phyloP scores from a whole-genome alignment of 2,113 vertebrate species.

The Zosterops japonicus region DNA sequence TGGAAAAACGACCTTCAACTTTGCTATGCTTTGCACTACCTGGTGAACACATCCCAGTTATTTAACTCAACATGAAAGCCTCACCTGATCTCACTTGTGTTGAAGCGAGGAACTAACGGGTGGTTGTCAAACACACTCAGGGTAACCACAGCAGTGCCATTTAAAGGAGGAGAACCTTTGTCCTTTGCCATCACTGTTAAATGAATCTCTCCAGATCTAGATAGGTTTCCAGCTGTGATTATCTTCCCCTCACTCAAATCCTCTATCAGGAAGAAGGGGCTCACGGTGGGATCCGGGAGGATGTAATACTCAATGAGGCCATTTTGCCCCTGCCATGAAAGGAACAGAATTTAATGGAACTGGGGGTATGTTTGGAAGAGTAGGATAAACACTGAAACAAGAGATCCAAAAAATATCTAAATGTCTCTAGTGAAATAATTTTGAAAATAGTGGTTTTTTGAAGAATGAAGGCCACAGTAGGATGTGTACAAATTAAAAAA shows the following conservation, averaged over 20 bases:
- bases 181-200: constrained; percentile 62
- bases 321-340: constrained; percentile 51
- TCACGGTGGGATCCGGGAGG: neutral
- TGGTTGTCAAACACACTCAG: constrained; percentile 42
- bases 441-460: neutral
- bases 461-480: neutral
- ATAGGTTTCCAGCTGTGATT: constrained; percentile 52
- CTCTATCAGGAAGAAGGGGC: constrained; percentile 50
- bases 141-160: constrained; percentile 7
- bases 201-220: constrained; percentile 8
- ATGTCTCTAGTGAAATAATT: neutral
- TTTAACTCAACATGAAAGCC: neutral
- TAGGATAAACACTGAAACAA: neutral
- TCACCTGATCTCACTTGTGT: constrained; percentile 54
- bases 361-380: neutral
- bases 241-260: constrained; percentile 42
- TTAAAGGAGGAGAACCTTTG: constrained; percentile 59
- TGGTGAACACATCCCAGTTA: neutral
- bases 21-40: neutral
- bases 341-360: neutral
- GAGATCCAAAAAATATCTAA: neutral
- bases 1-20: neutral
- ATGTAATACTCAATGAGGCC: constrained; percentile 56
- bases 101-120: constrained; percentile 4
- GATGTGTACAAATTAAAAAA: neutral